Evolutionary conservation across 2,797 vertebrate genomes (phyloP).

Genomic region (Sternarchorhynchus goeldii): DNA sequence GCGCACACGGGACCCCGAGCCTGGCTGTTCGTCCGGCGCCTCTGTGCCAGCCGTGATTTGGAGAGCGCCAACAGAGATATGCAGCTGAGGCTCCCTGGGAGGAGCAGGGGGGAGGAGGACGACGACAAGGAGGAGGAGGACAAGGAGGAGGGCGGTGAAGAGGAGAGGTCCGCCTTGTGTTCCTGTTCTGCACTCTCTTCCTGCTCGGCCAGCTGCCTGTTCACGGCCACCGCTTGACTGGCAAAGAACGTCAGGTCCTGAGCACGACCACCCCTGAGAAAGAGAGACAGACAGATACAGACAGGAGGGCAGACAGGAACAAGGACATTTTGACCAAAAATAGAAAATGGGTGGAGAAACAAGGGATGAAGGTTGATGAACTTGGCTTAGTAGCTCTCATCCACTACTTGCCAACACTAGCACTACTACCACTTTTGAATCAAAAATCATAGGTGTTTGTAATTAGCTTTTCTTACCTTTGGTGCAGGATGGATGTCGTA

Average conservation of each 20-base stretch:
- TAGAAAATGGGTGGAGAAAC: not conserved
- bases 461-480: conserved; percentile 80
- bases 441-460: not conserved
- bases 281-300: not conserved
- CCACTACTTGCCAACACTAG: too few relatives aligned
- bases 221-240: conserved; percentile 91
- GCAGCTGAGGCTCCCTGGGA: conserved; percentile 83
- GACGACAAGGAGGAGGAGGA: conserved; percentile 54
- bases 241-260: conserved; percentile 95
- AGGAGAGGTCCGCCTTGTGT: not conserved
- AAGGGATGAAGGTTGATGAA: not conserved
- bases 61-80: conserved; percentile 87
- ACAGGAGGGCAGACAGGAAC: not conserved
- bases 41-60: conserved; percentile 86
- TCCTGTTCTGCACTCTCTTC: conserved; percentile 79
- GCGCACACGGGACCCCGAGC: conserved; percentile 77
- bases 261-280: conserved; percentile 86
- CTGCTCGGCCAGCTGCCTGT: conserved; percentile 88
- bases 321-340: not conserved
- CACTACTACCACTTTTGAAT: not conserved
- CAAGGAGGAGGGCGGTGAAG: conserved; percentile 34
- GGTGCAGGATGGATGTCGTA: conserved; percentile 87
- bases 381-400: not conserved
- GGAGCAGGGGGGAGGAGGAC: conserved; percentile 75
- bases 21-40: conserved; percentile 83